phyloP scores from a whole-genome alignment of 2,113 vertebrate genomes.

The Gulo gulo region DNA sequence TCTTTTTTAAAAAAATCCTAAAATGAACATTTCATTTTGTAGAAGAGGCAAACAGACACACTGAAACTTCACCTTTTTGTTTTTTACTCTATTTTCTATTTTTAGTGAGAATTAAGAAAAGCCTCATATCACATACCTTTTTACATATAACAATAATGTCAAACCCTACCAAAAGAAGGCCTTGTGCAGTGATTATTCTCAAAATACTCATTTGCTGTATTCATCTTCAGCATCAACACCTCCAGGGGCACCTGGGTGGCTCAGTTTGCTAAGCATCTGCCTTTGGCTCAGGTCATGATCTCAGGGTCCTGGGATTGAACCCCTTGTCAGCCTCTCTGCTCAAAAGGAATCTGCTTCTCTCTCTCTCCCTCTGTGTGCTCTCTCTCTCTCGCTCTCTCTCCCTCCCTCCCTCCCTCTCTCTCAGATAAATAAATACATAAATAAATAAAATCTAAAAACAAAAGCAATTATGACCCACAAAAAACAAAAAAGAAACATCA shows the following conservation, averaged over 20 bases:
- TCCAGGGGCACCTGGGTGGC: no score
- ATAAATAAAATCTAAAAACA: no score
- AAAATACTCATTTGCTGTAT: constrained; percentile 29
- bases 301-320: no score
- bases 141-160: neutral
- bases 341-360: no score
- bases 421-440: no score
- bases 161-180: constrained; percentile 21
- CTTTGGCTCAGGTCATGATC: no score
- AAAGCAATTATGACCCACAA: no score
- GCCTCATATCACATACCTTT: neutral
- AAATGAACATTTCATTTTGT: neutral
- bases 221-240: constrained; percentile 11
- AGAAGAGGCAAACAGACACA: neutral
- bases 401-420: no score
- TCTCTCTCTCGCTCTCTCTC: no score
- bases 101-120: neutral
- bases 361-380: no score
- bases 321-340: no score
- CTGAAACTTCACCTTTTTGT: neutral
- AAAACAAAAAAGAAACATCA: neutral
- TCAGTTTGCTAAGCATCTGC: no score
- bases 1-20: neutral
- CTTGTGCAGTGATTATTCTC: constrained; percentile 9
- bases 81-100: neutral